Evolutionary conservation across 2,888 invertebrate genomes (phyloP).

Genomic region (Mythimna ferrago): DNA sequence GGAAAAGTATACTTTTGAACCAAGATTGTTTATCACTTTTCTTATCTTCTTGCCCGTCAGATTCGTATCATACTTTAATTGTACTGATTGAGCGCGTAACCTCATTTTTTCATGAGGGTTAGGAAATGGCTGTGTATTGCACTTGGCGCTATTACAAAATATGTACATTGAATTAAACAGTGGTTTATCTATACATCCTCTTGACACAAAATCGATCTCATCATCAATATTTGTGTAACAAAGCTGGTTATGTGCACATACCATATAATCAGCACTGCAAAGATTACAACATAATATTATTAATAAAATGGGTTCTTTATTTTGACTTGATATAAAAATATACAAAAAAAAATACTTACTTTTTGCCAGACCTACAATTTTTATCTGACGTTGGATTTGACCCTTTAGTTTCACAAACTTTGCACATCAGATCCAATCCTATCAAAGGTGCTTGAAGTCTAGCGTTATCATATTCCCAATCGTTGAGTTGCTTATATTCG

Average conservation of each 20-base stretch:
- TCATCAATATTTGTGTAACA: constrained; percentile 79
- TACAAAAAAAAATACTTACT: constrained; percentile 63
- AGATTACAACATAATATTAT: constrained; percentile 20
- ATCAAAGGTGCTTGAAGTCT: constrained; percentile 69
- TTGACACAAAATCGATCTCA: constrained; percentile 70
- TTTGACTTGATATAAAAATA: not conserved
- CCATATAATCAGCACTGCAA: constrained; percentile 77
- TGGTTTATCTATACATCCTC: constrained; percentile 78
- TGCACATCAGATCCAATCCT: constrained; percentile 76
- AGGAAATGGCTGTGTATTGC: constrained; percentile 68
- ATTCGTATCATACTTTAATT: not conserved
- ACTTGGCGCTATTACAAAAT: constrained; percentile 73
- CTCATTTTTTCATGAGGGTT: constrained; percentile 42
- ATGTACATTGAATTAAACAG: constrained; percentile 75
- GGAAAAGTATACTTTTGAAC: constrained; percentile 2
- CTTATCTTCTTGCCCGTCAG: not conserved
- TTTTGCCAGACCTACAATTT: constrained; percentile 73
- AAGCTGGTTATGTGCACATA: constrained; percentile 75
- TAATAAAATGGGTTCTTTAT: not conserved
- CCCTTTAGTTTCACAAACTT: constrained; percentile 77
- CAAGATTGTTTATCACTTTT: not conserved
- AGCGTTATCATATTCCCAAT: constrained; percentile 82
- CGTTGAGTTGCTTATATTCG: constrained; percentile 73
- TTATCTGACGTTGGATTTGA: constrained; percentile 69
- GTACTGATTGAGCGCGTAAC: constrained; percentile 13